Evolutionary conservation across 53 echinoderm and acorn worm species (phyloP), one percentile per base, ranked within the genome.

Genomic region (Henricia sp.): DNA sequence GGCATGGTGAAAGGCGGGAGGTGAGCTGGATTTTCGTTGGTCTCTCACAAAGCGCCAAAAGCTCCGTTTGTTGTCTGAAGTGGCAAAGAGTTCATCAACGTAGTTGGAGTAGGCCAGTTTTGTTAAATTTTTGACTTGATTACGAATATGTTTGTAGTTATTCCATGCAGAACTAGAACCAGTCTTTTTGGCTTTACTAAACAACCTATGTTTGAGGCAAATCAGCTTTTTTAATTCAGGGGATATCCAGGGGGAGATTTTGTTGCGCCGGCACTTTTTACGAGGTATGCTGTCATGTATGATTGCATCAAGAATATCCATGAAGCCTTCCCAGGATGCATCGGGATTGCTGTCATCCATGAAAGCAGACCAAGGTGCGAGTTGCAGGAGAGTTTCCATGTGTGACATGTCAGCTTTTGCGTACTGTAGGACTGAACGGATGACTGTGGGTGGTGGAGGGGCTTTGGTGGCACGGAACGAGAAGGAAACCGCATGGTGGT

Each of bases 361-460:
- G 35, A 85, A 72, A 16, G 71, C 59, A 44, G 30, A 26, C 85
- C 74, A 85, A 0, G 74, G 85, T 26, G 74, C 64, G 9, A 74
- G 52, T 35, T 73, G 70, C 44, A 85, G 38, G 9, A 73, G 48
- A 30, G 48, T 72, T 32, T 85, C 71, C 46, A 85, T 30, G 26
- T 85, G 85, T 16, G 24, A 6, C 36, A 73, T 37, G 63, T 85
- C 85, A 3, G 62, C 85, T 43, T 72, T 73, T 6, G 21, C 48
- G 52, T 42, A 85, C 33, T 59, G 46, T 29, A 84, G 58, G 40
- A 84, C 71, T 56, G 70, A 54, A 17, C 85, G 71, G 21, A 72
- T 25, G 19, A 72, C 35, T 37, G 41, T 48, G n/a, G 54, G 69
- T 50, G 55, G 39, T 27, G 85, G 43, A 35, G 39, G 70, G 17